Evolutionary conservation across 1,140 invertebrate genomes (phyloP).

Genomic region (Meloidogyne exigua): DNA sequence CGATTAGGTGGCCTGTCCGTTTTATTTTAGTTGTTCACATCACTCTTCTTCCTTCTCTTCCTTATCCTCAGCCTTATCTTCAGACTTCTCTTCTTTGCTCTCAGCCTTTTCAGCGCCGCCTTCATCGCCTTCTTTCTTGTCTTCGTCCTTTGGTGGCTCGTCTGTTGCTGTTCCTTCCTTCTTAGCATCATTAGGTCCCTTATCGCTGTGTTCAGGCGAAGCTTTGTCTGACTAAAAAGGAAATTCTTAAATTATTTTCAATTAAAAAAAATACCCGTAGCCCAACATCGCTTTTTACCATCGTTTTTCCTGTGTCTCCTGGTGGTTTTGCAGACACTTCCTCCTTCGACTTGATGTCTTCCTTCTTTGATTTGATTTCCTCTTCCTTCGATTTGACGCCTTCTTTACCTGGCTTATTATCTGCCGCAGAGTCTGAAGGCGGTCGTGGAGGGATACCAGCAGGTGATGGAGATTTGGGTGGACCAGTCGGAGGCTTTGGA

Average conservation of each 20-base stretch:
- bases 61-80: neutral
- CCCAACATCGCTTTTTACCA: neutral
- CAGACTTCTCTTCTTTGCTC: conserved; percentile 3
- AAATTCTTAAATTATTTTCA: neutral
- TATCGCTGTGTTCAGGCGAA: neutral
- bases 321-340: neutral
- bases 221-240: neutral
- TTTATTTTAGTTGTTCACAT: neutral
- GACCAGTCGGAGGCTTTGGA: neutral
- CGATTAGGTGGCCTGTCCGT: no score
- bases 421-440: conserved; percentile 10
- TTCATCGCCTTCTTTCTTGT: conserved; percentile 11
- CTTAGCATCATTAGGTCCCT: neutral
- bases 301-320: neutral
- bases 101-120: conserved; percentile 18
- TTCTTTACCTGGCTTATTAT: neutral
- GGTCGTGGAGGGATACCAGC: neutral
- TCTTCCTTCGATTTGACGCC: neutral
- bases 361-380: neutral
- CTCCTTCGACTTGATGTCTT: neutral
- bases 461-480: neutral
- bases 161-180: neutral
- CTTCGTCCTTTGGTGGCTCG: conserved; percentile 1
- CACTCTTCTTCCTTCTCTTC: neutral
- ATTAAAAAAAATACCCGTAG: neutral